Evolutionary conservation across 2,113 vertebrate species (phyloP).

Genomic region (Sigmodon hispidus): DNA sequence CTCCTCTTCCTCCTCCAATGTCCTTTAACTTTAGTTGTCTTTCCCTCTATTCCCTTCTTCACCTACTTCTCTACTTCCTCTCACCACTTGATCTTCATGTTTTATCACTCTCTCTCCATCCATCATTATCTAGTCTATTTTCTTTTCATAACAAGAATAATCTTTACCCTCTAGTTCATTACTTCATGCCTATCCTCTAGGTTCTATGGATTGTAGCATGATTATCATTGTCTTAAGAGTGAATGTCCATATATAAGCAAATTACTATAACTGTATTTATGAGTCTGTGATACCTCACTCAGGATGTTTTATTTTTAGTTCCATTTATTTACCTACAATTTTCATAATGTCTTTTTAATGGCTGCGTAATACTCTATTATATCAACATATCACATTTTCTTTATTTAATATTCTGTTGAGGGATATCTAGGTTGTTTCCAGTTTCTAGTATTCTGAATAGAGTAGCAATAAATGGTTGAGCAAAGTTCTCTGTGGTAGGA

Average conservation of each 20-base stretch:
- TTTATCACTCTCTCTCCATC: neutral
- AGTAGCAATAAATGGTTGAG: neutral
- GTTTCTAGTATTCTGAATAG: neutral
- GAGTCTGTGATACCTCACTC: neutral
- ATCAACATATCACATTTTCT: neutral
- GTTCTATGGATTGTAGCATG: neutral
- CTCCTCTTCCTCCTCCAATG: neutral
- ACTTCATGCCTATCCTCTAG: neutral
- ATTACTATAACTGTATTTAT: neutral
- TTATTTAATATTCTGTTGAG: neutral
- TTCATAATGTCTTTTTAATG: neutral
- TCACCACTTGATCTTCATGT: neutral
- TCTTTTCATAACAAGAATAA: neutral
- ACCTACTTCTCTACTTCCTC: neutral
- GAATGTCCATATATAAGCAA: neutral
- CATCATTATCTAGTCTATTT: neutral
- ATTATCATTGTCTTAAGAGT: neutral
- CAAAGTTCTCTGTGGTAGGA: neutral
- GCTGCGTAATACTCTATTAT: neutral
- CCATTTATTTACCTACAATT: neutral
- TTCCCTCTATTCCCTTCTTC: neutral
- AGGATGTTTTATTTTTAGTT: neutral
- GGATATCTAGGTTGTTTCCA: neutral
- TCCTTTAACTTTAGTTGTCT: neutral
- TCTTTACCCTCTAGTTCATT: neutral